phyloP scores from a whole-genome alignment of 2,888 invertebrate species.

The Stramonita haemastoma region DNA sequence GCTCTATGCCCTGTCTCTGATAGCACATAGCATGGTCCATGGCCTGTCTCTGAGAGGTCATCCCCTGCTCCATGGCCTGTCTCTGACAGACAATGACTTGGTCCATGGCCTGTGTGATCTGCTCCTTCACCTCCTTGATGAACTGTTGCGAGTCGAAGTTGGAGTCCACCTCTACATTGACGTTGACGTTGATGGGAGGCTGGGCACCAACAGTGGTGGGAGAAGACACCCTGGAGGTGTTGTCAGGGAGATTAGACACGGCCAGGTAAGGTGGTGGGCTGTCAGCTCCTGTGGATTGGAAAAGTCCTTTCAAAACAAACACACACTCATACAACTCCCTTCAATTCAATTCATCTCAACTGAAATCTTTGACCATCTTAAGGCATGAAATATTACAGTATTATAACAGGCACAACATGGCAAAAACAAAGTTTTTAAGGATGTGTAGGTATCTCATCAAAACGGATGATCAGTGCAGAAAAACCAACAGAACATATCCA shows the following conservation, averaged over 20 bases:
- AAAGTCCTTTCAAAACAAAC: neutral
- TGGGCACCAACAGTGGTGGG: neutral
- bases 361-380: too few species aligned
- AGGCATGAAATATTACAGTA: too few species aligned
- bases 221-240: neutral
- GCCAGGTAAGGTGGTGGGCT: neutral
- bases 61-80: neutral
- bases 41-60: too few species aligned
- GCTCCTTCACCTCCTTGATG: conserved; percentile 38
- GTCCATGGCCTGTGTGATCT: conserved; percentile 38
- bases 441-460: too few species aligned
- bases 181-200: conserved; percentile 37
- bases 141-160: conserved; percentile 36
- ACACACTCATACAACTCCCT: too few species aligned
- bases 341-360: too few species aligned
- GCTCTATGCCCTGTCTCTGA: too few species aligned
- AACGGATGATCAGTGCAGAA: too few species aligned
- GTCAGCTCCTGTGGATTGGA: neutral
- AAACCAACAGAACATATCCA: too few species aligned
- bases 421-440: too few species aligned
- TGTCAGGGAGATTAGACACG: neutral
- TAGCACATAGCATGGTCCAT: too few species aligned
- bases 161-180: conserved; percentile 38
- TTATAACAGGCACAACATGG: too few species aligned
- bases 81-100: neutral